These are phyloP conservation scores for Fragum whitleyi DNA, from an alignment of 2,888 invertebrate species.

Conservation along the genomic window DNA sequence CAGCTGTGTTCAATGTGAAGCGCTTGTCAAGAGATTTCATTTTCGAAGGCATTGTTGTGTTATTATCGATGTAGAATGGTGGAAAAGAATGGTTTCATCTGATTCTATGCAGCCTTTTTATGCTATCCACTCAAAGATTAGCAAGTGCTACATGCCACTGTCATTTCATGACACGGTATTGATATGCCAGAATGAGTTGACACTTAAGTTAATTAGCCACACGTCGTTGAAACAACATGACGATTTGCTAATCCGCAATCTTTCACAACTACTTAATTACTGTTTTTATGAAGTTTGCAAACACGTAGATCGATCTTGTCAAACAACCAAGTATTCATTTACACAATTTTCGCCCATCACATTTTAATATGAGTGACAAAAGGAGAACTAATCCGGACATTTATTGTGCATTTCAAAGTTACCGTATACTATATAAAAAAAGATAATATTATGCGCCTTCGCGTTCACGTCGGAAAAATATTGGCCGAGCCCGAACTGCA, in stretches of 20 bases:
- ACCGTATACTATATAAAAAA: too few species aligned
- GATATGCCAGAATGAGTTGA: slow-evolving; percentile 28
- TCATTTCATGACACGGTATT: slow-evolving; percentile 4
- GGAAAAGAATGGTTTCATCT: not conserved
- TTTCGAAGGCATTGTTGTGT: slow-evolving; percentile 29
- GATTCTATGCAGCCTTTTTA: not conserved
- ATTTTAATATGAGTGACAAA: too few species aligned
- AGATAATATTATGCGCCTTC: too few species aligned
- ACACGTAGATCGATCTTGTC: not conserved
- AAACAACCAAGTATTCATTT: not conserved
- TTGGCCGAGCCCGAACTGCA: too few species aligned
- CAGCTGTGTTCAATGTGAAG: slow-evolving; percentile 46
- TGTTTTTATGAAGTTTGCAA: not conserved
- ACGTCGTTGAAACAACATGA: slow-evolving; percentile 38
- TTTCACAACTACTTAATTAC: not conserved
- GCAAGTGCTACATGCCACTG: slow-evolving; percentile 4
- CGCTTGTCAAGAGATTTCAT: slow-evolving; percentile 41
- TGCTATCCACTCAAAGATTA: not conserved
- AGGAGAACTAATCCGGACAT: too few species aligned
- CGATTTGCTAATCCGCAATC: not conserved
- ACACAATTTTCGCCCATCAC: not conserved
- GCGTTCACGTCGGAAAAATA: too few species aligned
- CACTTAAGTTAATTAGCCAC: slow-evolving; percentile 42
- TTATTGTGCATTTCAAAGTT: too few species aligned
- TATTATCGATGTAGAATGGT: not conserved